These are phyloP conservation scores for Spodoptera exigua DNA, from an alignment of 2,888 invertebrate genomes.

Conservation along the genomic window DNA sequence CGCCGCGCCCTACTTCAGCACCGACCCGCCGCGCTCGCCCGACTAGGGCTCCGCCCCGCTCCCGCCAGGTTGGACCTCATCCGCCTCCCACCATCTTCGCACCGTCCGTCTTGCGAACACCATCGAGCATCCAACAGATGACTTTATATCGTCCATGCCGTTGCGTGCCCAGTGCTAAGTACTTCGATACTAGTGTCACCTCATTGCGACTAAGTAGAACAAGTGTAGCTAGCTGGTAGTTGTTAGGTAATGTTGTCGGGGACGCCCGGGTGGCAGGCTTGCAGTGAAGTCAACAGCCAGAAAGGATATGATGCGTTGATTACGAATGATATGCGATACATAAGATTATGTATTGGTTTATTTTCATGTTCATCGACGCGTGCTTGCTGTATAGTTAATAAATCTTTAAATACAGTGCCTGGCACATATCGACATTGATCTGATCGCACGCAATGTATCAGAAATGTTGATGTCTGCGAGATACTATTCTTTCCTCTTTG, in stretches of 20 bases:
- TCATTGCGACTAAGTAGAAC: slow-evolving; percentile 38
- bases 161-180: slow-evolving; percentile 11
- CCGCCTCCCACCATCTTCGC: no score
- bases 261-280: slow-evolving; percentile 6
- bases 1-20: slow-evolving; percentile 97
- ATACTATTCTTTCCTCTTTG: no score
- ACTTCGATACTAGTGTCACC: slow-evolving; percentile 79
- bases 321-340: no score
- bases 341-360: no score
- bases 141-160: no score
- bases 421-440: not conserved
- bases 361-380: no score
- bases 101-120: no score
- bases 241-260: slow-evolving; percentile 28
- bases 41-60: slow-evolving; percentile 57
- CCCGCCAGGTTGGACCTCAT: no score
- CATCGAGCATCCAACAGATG: no score
- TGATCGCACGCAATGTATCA: not conserved
- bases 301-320: not conserved
- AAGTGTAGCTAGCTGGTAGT: slow-evolving; percentile 40
- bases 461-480: not conserved
- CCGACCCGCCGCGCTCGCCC: slow-evolving; percentile 90
- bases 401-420: no score
- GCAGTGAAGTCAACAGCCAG: slow-evolving; percentile 28
- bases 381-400: no score